Evolutionary conservation across 2,113 vertebrate genomes (phyloP), one percentile per base, ranked within the genome.

Genomic region (Pimephales promelas): DNA sequence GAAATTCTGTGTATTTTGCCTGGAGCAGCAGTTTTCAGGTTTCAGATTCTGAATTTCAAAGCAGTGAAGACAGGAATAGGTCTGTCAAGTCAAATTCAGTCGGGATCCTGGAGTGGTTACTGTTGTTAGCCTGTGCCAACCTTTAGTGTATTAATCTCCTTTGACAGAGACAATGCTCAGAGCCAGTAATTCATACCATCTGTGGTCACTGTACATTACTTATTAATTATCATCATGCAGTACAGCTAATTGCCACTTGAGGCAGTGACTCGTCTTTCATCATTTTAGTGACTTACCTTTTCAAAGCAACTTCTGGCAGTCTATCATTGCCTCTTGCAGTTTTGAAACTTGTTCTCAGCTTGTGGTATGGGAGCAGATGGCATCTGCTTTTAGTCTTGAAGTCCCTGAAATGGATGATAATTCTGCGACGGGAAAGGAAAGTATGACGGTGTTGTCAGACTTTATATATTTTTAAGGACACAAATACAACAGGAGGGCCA

Each of bases 391-490:
- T 77, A 70, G 49, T 83, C 70, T 45, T 62, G 47, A 83, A 68
- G 71, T 84, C 45, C 52, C 34, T 22, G 78, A 61, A 71, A 81
- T 83, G 8, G 59, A 82, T 84, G 77, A 81, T 83, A 40, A n/a
- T 59, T 43, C 49, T 86, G 81, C 45, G 56, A 61, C 43, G 78
- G 82, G 84, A 75, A 85, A 82, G 81, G 87, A 90, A 81, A 90
- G 88, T 89, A 88, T 64, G 87, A 84, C 43, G 47, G 83, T 84
- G 88, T 91, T 83, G 86, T 84, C 86, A 72, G 77, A 88, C 88
- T 86, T 88, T 91, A 90, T 90, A 92, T 91, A 92, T 90, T 89
- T 90, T 81, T 79, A 85, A 71, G 79, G 81, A 85, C 72, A 54
- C 43, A 81, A 68, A 70, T 62, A 81, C 40, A 61, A 40, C 52